Evolutionary conservation across 2,797 vertebrate genomes (phyloP).

Genomic region (Gymnoscopelus braueri): DNA sequence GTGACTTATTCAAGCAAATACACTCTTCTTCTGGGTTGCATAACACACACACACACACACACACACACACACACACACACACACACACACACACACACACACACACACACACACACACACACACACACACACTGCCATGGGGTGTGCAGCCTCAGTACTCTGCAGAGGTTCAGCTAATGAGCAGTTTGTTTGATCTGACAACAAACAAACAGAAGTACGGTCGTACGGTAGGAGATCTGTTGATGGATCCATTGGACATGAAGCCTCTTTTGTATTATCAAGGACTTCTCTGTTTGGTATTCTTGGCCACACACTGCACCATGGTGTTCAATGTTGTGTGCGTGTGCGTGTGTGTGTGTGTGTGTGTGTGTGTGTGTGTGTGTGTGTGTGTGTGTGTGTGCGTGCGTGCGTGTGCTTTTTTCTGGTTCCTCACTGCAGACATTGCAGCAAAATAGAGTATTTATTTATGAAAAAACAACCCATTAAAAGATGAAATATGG

Average conservation of each 20-base stretch:
- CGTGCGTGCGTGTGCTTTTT: no score
- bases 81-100: background rate
- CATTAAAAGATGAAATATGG: background rate
- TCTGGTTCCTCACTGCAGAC: background rate
- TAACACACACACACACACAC: background rate
- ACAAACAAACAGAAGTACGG: background rate
- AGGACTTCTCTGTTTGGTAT: background rate
- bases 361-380: background rate
- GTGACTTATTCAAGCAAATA: no score
- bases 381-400: background rate
- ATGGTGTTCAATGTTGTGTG: background rate
- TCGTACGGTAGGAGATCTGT: background rate
- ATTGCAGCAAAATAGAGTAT: no score
- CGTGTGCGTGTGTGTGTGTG: conserved; percentile 8
- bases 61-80: conserved; percentile 4
- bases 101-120: conserved; percentile 13
- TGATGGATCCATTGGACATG: conserved; percentile 5
- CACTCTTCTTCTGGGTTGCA: no score
- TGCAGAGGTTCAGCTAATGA: conserved; percentile 7
- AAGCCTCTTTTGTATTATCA: background rate
- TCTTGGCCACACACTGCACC: conserved; percentile 3
- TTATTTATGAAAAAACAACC: background rate
- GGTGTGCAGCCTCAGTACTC: background rate
- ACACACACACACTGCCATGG: conserved; percentile 10
- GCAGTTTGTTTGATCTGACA: conserved; percentile 13